These are phyloP conservation scores for Leptoclinus maculatus DNA, from an alignment of 2,797 vertebrate genomes.

Conservation along the genomic window DNA sequence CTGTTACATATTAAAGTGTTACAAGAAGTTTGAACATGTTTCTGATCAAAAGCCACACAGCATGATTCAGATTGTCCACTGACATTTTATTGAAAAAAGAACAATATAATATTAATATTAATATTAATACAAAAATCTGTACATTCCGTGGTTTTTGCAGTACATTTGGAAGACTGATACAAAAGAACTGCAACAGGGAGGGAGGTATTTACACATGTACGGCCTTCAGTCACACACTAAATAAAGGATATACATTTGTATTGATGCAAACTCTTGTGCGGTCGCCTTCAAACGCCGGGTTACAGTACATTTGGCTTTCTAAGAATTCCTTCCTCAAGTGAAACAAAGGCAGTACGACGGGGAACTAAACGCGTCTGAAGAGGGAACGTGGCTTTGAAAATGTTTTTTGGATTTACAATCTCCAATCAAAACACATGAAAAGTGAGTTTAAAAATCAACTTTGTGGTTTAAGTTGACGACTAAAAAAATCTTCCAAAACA, in stretches of 20 bases:
- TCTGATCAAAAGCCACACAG: slow-evolving; percentile 10
- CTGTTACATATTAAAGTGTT: neutral
- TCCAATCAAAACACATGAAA: slow-evolving; percentile 75
- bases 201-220: slow-evolving; percentile 81
- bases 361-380: slow-evolving; percentile 52
- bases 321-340: slow-evolving; percentile 61
- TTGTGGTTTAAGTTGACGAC: slow-evolving; percentile 16
- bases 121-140: slow-evolving; percentile 95
- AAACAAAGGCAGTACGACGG: slow-evolving; percentile 32
- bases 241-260: slow-evolving; percentile 69
- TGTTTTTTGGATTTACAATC: neutral
- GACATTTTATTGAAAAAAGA: slow-evolving; percentile 97
- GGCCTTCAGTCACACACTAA: slow-evolving; percentile 78
- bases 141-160: slow-evolving; percentile 98
- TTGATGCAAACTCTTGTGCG: slow-evolving; percentile 73
- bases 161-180: slow-evolving; percentile 98
- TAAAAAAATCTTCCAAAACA: neutral
- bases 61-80: slow-evolving; percentile 65
- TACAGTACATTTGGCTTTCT: slow-evolving; percentile 84
- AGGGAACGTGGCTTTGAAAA: slow-evolving; percentile 15
- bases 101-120: slow-evolving; percentile 98
- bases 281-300: slow-evolving; percentile 75
- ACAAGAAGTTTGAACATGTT: too few relatives aligned
- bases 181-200: slow-evolving; percentile 86
- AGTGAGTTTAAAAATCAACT: slow-evolving; percentile 13